Percentiles rank a stretch among this genome's conserved stretches.
phyloP scores from a whole-genome alignment of 2,797 vertebrate species.

The Karalla daura region DNA sequence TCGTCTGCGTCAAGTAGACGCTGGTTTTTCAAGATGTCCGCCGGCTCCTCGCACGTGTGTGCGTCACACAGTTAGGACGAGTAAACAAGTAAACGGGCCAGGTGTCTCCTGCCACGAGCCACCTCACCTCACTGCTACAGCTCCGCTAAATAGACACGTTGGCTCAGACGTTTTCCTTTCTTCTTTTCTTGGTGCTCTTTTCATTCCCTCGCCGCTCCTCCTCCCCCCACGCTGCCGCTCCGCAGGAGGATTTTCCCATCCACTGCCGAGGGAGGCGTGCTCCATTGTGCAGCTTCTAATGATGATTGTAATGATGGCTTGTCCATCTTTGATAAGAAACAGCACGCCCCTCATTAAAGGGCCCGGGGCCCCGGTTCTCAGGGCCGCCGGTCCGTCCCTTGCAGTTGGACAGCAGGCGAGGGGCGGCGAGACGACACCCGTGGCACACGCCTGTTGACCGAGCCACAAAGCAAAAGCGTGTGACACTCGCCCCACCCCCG shows the following conservation, averaged over 20 bases:
- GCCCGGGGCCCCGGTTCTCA: conserved; percentile 71
- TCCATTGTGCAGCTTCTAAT: conserved; percentile 75
- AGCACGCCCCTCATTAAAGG: conserved; percentile 80
- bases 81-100: too few relatives aligned
- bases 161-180: conserved; percentile 8
- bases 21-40: too few relatives aligned
- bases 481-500: conserved; percentile 77
- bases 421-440: conserved; percentile 77
- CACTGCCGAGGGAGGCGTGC: conserved; percentile 50
- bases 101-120: too few relatives aligned
- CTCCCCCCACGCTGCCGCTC: neutral
- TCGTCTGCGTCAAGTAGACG: too few relatives aligned
- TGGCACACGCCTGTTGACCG: conserved; percentile 88
- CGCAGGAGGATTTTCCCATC: conserved; percentile 63
- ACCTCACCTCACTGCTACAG: conserved; percentile 28
- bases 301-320: conserved; percentile 82
- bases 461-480: conserved; percentile 83
- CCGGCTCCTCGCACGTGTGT: too few relatives aligned
- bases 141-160: conserved; percentile 31
- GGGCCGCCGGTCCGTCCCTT: conserved; percentile 44
- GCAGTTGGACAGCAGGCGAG: conserved; percentile 80
- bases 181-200: conserved; percentile 1
- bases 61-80: too few relatives aligned
- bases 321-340: conserved; percentile 84
- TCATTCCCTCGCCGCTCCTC: conserved; percentile 26